Base-by-base conservation (phyloP, 2,113 vertebrate genomes). In the Centrocercus urophasianus region DNA sequence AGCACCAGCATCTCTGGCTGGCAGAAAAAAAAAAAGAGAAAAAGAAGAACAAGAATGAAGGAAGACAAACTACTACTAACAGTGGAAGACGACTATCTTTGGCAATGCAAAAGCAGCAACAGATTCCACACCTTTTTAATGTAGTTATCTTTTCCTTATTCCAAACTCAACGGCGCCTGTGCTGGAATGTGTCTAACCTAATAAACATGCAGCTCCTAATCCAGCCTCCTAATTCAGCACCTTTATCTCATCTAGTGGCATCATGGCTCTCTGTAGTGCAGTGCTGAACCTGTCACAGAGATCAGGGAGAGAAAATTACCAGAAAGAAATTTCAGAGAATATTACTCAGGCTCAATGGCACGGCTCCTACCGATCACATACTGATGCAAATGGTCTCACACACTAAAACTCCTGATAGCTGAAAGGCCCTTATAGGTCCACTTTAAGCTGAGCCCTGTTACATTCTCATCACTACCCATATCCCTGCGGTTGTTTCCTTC, bases 161-260 rank as follows among this genome's bases (percentile, higher is more conserved):
- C 28, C 47, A 72, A 52, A 57, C 13, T 48, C 22, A 36, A 45
- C 32, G 16, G 47, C 3, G 18, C 34, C 42, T 13, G 6, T 11
- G 25, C 14, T n/a, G 40, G 34, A 14, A 52, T 25, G 18, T 27
- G 56, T 22, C 34, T 63, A 54, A 50, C 0, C 0, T 25, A 59
- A 38, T 3, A 7, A 60, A 32, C 59, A 71, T 57, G 32, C 1
- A 0, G 32, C 28, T 85, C 36, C 42, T 43, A 8, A 42, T 64
- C 25, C 54, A 57, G 6, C 5, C 28, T 63, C 16, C 48, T 59
- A n/a, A n/a, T 54, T 47, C 24, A 59, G 47, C 36, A 92, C 21
- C 42, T n/a, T 12, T 32, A 52, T 45, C 50, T 59, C 48, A 36
- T 0, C 3, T 25, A 43, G 25, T 47, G 36, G 60, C 43, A 8